Conservation (phyloP, 2,113 vertebrate species). For the Larimichthys crocea region DNA sequence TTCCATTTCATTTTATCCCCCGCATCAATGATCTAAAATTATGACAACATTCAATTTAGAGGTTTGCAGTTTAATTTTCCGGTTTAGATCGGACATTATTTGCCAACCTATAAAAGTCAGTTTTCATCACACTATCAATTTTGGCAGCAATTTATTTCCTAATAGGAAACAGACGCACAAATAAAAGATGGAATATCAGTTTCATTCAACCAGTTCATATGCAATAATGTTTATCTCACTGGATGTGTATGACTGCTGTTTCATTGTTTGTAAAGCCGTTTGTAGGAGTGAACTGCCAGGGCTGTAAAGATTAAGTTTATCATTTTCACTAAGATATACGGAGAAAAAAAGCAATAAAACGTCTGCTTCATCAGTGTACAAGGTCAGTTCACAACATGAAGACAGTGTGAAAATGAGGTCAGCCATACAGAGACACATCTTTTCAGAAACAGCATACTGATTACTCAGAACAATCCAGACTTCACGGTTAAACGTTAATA, state of each 20-base stretch:
- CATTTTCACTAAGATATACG: background rate
- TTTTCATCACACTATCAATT: background rate
- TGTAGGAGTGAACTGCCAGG: background rate
- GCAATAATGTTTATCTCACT: background rate
- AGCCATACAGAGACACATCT: background rate
- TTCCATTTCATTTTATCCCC: background rate
- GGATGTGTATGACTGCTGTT: background rate
- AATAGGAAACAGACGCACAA: background rate
- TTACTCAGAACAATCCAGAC: no score
- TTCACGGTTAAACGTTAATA: background rate
- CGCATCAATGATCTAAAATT: background rate
- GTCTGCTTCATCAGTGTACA: background rate
- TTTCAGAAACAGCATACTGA: background rate
- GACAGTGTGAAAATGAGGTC: background rate
- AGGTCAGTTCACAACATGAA: background rate
- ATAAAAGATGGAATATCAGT: background rate
- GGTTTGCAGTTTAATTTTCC: background rate
- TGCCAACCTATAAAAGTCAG: background rate
- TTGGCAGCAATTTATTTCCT: background rate
- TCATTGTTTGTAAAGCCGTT: background rate
- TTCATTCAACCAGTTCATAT: background rate
- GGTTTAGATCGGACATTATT: no score
- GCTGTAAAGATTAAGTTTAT: conserved; percentile 16
- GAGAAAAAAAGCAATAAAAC: background rate
- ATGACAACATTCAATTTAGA: background rate